Conservation (phyloP, 2,888 invertebrate genomes). For the Drosophila diplacantha region DNA sequence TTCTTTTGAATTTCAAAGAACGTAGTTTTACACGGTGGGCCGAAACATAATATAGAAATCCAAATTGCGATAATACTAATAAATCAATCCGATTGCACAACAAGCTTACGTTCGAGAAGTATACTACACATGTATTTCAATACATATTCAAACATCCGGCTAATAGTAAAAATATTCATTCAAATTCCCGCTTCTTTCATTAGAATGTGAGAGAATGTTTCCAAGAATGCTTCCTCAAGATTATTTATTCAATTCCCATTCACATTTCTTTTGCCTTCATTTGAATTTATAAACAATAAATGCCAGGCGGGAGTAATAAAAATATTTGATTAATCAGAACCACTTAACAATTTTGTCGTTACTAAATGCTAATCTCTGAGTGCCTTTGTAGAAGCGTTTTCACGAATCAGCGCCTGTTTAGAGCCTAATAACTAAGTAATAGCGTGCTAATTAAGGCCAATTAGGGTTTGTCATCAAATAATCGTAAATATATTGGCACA, state of each 20-base stretch:
- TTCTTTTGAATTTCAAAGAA: constrained; percentile 9
- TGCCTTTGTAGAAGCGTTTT: constrained; percentile 8
- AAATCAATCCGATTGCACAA: too few relatives aligned
- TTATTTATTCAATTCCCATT: background rate
- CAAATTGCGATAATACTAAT: too few relatives aligned
- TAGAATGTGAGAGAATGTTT: background rate
- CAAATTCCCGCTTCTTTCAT: background rate
- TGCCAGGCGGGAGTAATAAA: background rate
- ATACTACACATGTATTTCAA: background rate
- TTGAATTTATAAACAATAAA: constrained; percentile 1
- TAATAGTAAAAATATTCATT: background rate
- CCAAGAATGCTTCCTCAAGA: background rate
- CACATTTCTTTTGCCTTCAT: background rate
- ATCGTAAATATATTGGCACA: constrained; percentile 17
- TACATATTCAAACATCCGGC: background rate
- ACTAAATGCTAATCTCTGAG: constrained; percentile 5
- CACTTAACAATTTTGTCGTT: constrained; percentile 2
- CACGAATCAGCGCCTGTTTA: constrained; percentile 8
- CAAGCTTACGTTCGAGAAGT: background rate
- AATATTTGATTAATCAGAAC: constrained; percentile 15
- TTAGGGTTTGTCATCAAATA: constrained; percentile 5
- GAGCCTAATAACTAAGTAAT: constrained; percentile 4
- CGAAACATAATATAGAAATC: too few relatives aligned
- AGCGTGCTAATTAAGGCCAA: constrained; percentile 16
- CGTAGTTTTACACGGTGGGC: background rate